A percentile compares a stretch with the other conserved stretches of the same genome.
Evolutionary conservation across 2,797 vertebrate genomes (phyloP).

Genomic region (Eulemur coronatus): DNA sequence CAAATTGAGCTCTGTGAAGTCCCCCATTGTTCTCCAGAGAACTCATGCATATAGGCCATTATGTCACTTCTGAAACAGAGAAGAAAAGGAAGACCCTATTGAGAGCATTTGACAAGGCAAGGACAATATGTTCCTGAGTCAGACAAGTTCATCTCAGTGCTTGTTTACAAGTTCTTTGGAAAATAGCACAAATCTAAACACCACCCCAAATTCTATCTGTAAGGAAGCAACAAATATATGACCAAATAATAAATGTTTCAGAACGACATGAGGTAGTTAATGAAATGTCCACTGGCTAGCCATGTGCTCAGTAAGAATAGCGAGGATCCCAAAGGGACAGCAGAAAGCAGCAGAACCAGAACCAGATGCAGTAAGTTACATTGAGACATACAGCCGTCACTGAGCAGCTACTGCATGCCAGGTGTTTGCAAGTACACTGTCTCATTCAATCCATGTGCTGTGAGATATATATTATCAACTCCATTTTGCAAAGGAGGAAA

Average conservation of each 20-base stretch:
- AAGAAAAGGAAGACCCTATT: conserved; percentile 53
- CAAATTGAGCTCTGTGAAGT: conserved; percentile 39
- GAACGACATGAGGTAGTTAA: background rate
- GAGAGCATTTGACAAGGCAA: conserved; percentile 73
- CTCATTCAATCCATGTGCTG: background rate
- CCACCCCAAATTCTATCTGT: conserved; percentile 6
- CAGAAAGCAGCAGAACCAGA: background rate
- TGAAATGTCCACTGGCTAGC: background rate
- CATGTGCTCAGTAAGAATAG: background rate
- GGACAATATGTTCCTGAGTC: conserved; percentile 56
- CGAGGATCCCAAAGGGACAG: background rate
- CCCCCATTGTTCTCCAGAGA: conserved; percentile 44
- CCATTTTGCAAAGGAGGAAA: conserved; percentile 28
- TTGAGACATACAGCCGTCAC: background rate
- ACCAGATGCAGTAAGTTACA: background rate
- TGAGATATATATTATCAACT: background rate
- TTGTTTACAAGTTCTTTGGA: conserved; percentile 75
- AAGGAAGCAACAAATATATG: background rate
- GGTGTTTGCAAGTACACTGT: background rate
- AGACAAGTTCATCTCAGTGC: conserved; percentile 67
- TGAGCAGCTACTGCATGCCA: background rate
- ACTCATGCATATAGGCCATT: conserved; percentile 49
- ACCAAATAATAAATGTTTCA: background rate
- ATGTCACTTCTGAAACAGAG: conserved; percentile 68
- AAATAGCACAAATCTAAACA: conserved; percentile 72